These are phyloP conservation scores for Axinella damicornis DNA, from an alignment of 37 sponge, comb jelly and placozoan species.

Conservation along the genomic window DNA sequence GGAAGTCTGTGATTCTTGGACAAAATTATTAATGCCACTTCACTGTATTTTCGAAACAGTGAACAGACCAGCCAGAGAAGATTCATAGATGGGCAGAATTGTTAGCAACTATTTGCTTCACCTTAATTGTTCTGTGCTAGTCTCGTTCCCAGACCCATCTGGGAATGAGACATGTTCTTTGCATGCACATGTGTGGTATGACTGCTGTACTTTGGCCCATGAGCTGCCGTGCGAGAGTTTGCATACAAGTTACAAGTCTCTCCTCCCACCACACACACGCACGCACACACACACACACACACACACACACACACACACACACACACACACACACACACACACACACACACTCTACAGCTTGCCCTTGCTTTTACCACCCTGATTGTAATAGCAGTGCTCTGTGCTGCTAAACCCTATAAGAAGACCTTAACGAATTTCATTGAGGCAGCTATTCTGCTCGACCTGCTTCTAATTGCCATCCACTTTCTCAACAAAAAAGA, in stretches of 20 bases:
- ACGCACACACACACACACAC: slow-evolving; percentile 56
- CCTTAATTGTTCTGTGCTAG: too few relatives aligned
- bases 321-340: background rate
- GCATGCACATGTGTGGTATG: too few relatives aligned
- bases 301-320: slow-evolving; percentile 53
- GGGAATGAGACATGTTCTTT: too few relatives aligned
- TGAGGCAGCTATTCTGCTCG: slow-evolving; percentile 42
- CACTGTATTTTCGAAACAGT: too few relatives aligned
- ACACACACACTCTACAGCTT: slow-evolving; percentile 24
- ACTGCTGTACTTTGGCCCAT: too few relatives aligned
- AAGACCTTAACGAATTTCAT: slow-evolving; percentile 25
- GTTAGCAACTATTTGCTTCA: too few relatives aligned
- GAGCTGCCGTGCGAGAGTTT: too few relatives aligned
- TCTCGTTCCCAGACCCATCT: too few relatives aligned
- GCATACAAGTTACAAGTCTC: background rate
- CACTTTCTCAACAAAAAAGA: slow-evolving; percentile 6
- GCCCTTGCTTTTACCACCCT: background rate
- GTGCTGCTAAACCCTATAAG: slow-evolving; percentile 34
- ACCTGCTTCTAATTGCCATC: slow-evolving; percentile 32
- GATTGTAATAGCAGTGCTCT: slow-evolving; percentile 9
- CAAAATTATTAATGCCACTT: too few relatives aligned
- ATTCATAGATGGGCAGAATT: too few relatives aligned
- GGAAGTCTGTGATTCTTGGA: too few relatives aligned
- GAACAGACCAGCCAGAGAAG: too few relatives aligned
- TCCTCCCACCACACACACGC: slow-evolving; percentile 33